These are phyloP conservation scores for Scarus forsteni DNA, from an alignment of 2,797 vertebrate species.

Conservation along the genomic window DNA sequence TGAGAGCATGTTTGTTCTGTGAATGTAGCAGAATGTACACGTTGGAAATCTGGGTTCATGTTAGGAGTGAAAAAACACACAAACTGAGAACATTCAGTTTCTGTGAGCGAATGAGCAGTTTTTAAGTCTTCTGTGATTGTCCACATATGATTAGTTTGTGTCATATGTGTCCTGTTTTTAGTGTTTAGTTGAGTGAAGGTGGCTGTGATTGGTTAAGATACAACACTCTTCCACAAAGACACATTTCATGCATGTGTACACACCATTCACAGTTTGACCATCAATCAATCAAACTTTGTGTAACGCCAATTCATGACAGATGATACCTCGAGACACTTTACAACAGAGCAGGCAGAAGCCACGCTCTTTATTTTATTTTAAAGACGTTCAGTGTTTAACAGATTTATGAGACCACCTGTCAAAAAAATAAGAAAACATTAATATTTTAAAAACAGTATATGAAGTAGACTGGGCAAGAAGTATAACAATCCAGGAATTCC, in stretches of 20 bases:
- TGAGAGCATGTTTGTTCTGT: slow-evolving; percentile 80
- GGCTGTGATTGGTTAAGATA: slow-evolving; percentile 30
- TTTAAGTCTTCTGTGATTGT: slow-evolving; percentile 15
- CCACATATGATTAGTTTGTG: slow-evolving; percentile 69
- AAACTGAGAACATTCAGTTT: slow-evolving; percentile 65
- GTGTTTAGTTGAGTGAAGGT: slow-evolving; percentile 23
- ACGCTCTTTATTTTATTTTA: too few relatives aligned
- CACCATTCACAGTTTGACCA: slow-evolving; percentile 20
- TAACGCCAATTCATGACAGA: too few relatives aligned
- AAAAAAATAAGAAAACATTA: too few relatives aligned
- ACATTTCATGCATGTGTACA: slow-evolving; percentile 56
- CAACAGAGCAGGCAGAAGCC: too few relatives aligned
- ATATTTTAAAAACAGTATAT: too few relatives aligned
- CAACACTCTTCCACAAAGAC: slow-evolving; percentile 46
- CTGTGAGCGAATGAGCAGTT: slow-evolving; percentile 62
- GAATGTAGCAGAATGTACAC: slow-evolving; percentile 75
- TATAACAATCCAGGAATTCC: too few relatives aligned
- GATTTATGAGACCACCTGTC: too few relatives aligned
- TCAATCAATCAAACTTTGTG: too few relatives aligned
- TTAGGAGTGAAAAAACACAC: slow-evolving; percentile 62
- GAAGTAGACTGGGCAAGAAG: too few relatives aligned
- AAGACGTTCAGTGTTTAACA: too few relatives aligned
- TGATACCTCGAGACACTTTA: too few relatives aligned
- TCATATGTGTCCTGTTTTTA: slow-evolving; percentile 63
- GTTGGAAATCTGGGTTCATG: slow-evolving; percentile 39